Percentiles rank a stretch among this genome's conserved stretches.
Conservation (phyloP, 2,888 invertebrate species). For the Pantelozetes paolii region DNA sequence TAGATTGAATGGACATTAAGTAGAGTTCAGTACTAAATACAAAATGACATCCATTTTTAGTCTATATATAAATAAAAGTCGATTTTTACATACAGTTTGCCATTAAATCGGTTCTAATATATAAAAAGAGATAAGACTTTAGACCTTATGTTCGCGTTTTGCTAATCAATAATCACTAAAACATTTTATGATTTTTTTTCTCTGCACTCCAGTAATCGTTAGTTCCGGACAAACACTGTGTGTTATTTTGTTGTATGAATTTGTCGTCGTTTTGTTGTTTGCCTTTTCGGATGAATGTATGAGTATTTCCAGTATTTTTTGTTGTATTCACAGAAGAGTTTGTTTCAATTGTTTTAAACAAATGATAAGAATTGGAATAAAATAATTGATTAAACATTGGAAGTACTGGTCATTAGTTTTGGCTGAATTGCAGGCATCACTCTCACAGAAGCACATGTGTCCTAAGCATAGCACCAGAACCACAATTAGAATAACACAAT, state of each 20-base stretch:
- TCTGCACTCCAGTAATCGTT: background rate
- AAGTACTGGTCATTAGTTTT: conserved; percentile 25
- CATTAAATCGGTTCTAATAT: background rate
- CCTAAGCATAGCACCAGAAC: conserved; percentile 51
- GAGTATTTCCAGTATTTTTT: background rate
- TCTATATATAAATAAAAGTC: conserved; percentile 8
- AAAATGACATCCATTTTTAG: background rate
- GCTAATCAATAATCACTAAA: conserved; percentile 4
- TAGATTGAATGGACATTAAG: conserved; percentile 21
- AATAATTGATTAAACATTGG: conserved; percentile 2
- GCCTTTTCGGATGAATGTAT: background rate
- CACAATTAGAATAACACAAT: background rate
- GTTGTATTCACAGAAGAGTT: conserved; percentile 5
- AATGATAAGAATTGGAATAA: conserved; percentile 28
- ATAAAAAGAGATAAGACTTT: background rate
- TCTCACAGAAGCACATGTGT: conserved; percentile 98
- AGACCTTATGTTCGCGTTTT: background rate
- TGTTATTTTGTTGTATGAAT: background rate
- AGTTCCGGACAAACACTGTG: conserved; percentile 7
- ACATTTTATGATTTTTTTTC: background rate
- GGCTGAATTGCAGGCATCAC: conserved; percentile 80
- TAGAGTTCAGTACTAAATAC: conserved; percentile 14
- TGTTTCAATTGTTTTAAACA: conserved; percentile 13
- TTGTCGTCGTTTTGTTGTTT: background rate
- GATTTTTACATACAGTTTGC: background rate